Base-by-base conservation (phyloP, 2,888 invertebrate genomes). In the Erynnis tages region DNA sequence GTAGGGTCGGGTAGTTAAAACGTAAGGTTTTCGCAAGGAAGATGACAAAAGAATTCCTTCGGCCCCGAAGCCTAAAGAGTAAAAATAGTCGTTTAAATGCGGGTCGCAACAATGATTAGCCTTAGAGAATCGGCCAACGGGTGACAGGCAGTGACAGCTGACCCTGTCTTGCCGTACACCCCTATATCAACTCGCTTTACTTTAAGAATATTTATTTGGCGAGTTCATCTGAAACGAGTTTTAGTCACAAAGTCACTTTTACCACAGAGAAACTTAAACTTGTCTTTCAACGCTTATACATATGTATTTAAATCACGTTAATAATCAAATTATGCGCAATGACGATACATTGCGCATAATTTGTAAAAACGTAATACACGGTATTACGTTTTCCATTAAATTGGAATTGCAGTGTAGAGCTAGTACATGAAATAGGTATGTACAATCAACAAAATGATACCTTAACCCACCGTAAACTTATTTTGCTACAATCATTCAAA, bases 71-170 rank as follows among this genome's bases (percentile, higher is more conserved):
- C 70, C 73, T 77, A 76, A 71, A 67, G 71, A 67, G 71, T 64
- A 72, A 73, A 79, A 81, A 76, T 78, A 74, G 78, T 72, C 74
- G 82, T 87, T 84, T 84, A 76, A 84, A 87, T 86, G 82, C 86
- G 81, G 82, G 79, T 73, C 80, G 73, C 68, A 71, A 66, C 65
- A 74, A 82, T 83, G 85, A 87, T 89, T 87, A 86, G 80, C 72
- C 69, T 63, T 66, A 74, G 70, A 21, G 85, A 87, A 87, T 86
- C 86, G 79, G 71, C 71, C 63, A 66, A 73, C 71, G 67, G 29
- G 21, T 23, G 46, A 37, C 17, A 23, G 17, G n/a, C n/a, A 35
- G 27, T 25, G 47, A 48, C 30, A 35, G 21, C 35, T 37, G 21
- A 44, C 43, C 44, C 50, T 73, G 72, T 69, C 69, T 69, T 70